Conservation (phyloP, 2,888 invertebrate species). For the Sepioteuthis lessoniana region DNA sequence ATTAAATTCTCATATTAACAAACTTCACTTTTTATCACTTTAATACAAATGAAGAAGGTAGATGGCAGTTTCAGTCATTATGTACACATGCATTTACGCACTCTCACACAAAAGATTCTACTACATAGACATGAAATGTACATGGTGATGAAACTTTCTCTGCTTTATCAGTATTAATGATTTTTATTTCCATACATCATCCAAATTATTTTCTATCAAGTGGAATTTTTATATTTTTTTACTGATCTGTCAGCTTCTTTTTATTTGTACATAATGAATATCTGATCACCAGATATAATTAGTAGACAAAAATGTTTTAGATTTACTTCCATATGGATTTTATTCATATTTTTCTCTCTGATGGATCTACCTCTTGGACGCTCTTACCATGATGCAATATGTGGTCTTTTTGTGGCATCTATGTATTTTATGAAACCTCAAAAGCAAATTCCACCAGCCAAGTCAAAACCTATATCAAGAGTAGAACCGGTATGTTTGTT, state of each 20-base stretch:
- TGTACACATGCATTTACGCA: not conserved
- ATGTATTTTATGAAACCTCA: conserved; percentile 65
- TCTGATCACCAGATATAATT: not conserved
- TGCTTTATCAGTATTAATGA: not conserved
- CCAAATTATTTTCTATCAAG: not conserved
- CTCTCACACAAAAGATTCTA: not conserved
- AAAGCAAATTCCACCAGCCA: not conserved
- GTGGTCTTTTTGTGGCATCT: conserved; percentile 67
- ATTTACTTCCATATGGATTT: not conserved
- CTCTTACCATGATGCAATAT: conserved; percentile 67
- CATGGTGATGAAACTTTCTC: not conserved
- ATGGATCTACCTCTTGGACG: conserved; percentile 53
- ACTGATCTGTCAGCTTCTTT: not conserved
- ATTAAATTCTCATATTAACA: not conserved
- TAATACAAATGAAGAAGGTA: not conserved
- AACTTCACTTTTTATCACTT: not conserved
- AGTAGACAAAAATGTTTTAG: not conserved
- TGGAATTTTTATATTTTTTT: too few relatives aligned
- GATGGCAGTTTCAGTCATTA: not conserved
- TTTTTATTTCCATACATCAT: not conserved
- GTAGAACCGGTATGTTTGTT: conserved; percentile 61
- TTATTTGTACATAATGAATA: not conserved
- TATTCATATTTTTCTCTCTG: not conserved
- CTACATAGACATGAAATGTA: not conserved
- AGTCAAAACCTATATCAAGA: conserved; percentile 57